Evolutionary conservation across 2,888 invertebrate genomes (phyloP).

Genomic region (Orthonevra nobilis): DNA sequence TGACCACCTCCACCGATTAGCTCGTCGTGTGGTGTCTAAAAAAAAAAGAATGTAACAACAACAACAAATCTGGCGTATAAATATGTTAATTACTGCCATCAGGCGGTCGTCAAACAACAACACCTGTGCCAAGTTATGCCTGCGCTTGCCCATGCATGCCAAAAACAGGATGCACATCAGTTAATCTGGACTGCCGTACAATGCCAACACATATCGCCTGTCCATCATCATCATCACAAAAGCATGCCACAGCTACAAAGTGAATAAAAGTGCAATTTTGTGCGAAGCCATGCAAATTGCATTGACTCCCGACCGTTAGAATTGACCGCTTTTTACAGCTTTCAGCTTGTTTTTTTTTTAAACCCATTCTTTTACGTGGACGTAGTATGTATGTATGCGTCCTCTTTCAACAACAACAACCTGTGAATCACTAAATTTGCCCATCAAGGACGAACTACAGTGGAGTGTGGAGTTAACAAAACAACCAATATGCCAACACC

Average conservation of each 20-base stretch:
- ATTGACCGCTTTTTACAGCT: slow-evolving; percentile 12
- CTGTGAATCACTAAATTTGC: slow-evolving; percentile 66
- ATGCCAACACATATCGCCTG: slow-evolving; percentile 52
- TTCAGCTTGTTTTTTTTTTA: slow-evolving; percentile 2
- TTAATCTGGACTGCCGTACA: slow-evolving; percentile 57
- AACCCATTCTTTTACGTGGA: not conserved
- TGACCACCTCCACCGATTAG: too few relatives aligned
- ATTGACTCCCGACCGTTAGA: slow-evolving; percentile 26
- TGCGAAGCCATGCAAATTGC: slow-evolving; percentile 66
- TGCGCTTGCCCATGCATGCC: slow-evolving; percentile 33
- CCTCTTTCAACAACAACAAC: slow-evolving; percentile 60
- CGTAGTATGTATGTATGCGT: slow-evolving; percentile 35
- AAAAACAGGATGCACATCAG: slow-evolving; percentile 69
- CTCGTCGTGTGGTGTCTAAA: slow-evolving; percentile 36
- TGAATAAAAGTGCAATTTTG: slow-evolving; percentile 68
- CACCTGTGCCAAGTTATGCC: slow-evolving; percentile 58
- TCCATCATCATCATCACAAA: slow-evolving; percentile 63
- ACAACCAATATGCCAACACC: slow-evolving; percentile 54
- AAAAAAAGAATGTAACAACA: not conserved
- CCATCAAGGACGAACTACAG: slow-evolving; percentile 56
- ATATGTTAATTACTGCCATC: slow-evolving; percentile 67
- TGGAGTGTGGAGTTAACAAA: slow-evolving; percentile 61
- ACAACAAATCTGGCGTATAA: slow-evolving; percentile 39
- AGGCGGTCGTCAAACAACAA: slow-evolving; percentile 55
- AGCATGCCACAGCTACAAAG: slow-evolving; percentile 63